Conservation (phyloP, 2,888 invertebrate genomes). For the Drymonia ruficornis region DNA sequence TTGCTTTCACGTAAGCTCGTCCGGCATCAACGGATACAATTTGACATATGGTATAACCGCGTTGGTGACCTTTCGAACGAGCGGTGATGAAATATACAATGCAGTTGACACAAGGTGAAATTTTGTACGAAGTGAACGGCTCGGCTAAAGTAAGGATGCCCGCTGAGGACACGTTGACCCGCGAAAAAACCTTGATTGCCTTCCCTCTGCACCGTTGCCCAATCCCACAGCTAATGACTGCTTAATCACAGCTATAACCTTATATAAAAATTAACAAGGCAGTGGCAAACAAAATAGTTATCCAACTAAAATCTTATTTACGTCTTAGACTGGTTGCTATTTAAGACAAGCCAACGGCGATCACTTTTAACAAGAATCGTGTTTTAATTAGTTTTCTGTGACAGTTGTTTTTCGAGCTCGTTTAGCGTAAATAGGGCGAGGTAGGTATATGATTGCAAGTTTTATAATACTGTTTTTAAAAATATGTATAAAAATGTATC, state of each 20-base stretch:
- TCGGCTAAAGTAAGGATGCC: constrained; percentile 62
- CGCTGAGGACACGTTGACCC: constrained; percentile 60
- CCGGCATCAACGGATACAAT: constrained; percentile 31
- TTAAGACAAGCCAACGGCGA: constrained; percentile 12
- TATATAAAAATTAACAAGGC: constrained; percentile 38
- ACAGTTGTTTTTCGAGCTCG: constrained; percentile 8
- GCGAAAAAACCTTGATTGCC: constrained; percentile 57
- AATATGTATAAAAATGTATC: constrained; percentile 25
- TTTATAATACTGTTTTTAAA: neutral
- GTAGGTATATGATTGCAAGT: neutral
- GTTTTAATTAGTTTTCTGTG: constrained; percentile 21
- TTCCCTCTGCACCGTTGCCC: constrained; percentile 55
- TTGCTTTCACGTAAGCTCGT: constrained; percentile 37
- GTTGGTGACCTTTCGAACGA: constrained; percentile 55
- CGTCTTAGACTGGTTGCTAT: constrained; percentile 14
- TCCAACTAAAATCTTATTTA: constrained; percentile 23
- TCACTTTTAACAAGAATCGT: constrained; percentile 14
- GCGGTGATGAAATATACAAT: constrained; percentile 61
- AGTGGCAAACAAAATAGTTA: constrained; percentile 28
- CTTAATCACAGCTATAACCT: constrained; percentile 40
- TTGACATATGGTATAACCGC: constrained; percentile 46
- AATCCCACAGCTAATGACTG: constrained; percentile 41
- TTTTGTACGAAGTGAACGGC: constrained; percentile 73
- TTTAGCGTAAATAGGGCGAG: neutral
- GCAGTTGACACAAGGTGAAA: constrained; percentile 74